A percentile compares a stretch with the other conserved stretches of the same genome.
Evolutionary conservation across 1,140 invertebrate species (phyloP).

Genomic region (Helicoverpa armigera): DNA sequence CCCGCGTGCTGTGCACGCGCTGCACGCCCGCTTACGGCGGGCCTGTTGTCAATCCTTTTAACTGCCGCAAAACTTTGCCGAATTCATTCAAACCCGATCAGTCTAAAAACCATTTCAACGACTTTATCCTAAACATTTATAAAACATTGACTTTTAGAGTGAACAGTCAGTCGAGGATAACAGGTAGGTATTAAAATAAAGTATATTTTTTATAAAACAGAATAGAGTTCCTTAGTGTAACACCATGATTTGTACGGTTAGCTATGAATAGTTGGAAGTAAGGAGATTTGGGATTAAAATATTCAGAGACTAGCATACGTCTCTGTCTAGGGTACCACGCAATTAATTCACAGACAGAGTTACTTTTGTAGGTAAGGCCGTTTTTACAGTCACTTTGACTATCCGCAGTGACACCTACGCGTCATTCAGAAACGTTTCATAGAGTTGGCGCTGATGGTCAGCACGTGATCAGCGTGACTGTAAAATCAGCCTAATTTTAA

Average conservation of each 20-base stretch:
- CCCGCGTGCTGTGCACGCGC: no score
- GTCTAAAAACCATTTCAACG: slow-evolving; percentile 34
- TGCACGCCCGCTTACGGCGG: no score
- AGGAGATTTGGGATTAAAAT: neutral
- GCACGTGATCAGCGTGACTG: no score
- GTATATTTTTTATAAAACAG: slow-evolving; percentile 30
- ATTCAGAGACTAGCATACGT: neutral
- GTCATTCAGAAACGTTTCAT: no score
- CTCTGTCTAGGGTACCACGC: no score
- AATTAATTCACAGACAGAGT: no score
- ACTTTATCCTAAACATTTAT: slow-evolving; percentile 40
- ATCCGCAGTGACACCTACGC: no score
- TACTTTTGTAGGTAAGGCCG: no score
- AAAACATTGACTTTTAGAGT: slow-evolving; percentile 44
- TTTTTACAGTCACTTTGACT: no score
- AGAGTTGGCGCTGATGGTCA: no score
- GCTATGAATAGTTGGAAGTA: neutral
- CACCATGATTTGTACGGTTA: neutral
- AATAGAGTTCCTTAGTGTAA: slow-evolving; percentile 6
- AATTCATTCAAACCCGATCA: slow-evolving; percentile 8
- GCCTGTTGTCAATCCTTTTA: no score
- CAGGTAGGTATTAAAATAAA: slow-evolving; percentile 45
- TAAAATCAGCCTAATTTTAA: no score
- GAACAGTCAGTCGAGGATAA: slow-evolving; percentile 42
- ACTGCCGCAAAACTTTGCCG: neutral